Evolutionary conservation across 2,888 invertebrate genomes (phyloP).

Genomic region (Orthosia incerta): DNA sequence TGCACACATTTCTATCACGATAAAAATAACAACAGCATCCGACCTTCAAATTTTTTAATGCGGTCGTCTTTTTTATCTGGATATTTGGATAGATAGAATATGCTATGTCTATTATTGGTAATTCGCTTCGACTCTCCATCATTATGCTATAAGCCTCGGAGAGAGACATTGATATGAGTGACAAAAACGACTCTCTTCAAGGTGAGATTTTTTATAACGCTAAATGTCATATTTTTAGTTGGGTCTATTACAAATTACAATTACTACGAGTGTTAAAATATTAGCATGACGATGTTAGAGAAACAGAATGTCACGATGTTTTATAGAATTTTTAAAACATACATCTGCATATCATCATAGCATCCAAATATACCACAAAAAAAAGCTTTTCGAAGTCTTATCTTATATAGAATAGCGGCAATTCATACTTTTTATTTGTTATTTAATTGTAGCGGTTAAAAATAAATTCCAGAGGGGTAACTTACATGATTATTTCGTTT

Average conservation of each 20-base stretch:
- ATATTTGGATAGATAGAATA: too few relatives aligned
- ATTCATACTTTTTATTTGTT: too few relatives aligned
- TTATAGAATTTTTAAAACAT: background rate
- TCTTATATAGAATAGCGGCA: background rate
- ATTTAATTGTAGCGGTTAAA: background rate
- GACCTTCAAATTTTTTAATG: too few relatives aligned
- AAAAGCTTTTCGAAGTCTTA: background rate
- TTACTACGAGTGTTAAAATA: background rate
- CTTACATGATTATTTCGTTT: background rate
- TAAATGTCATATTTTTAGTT: background rate
- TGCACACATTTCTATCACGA: too few relatives aligned
- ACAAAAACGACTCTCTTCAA: too few relatives aligned
- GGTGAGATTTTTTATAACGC: background rate
- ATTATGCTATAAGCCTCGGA: too few relatives aligned
- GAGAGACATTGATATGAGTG: background rate
- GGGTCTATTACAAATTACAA: background rate
- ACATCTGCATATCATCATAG: background rate
- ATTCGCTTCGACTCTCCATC: too few relatives aligned
- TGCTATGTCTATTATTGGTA: too few relatives aligned
- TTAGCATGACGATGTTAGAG: constrained; percentile 24
- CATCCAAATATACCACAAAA: too few relatives aligned
- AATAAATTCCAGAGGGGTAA: background rate
- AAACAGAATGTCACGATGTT: background rate
- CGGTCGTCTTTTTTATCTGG: too few relatives aligned
- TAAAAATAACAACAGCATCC: too few relatives aligned